These are phyloP conservation scores for Heterocephalus glaber DNA, from an alignment of 2,113 vertebrate species.

Conservation along the genomic window DNA sequence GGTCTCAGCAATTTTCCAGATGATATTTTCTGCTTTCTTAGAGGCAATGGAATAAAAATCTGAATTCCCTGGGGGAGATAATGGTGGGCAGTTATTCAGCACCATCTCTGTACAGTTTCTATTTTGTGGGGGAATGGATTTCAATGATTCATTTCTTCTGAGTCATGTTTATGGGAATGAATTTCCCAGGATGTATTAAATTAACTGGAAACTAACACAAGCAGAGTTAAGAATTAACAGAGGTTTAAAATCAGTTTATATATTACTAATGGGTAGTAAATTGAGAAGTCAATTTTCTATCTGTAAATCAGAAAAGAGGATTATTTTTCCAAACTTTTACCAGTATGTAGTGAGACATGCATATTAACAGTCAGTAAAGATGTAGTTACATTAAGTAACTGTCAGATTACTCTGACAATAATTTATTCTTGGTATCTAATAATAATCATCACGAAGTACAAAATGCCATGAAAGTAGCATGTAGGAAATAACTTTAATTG, in stretches of 20 bases:
- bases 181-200: conserved; percentile 67
- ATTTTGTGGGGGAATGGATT: not conserved
- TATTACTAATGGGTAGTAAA: conserved; percentile 58
- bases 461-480: not conserved
- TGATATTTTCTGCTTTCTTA: conserved; percentile 53
- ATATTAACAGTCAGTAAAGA: conserved; percentile 45
- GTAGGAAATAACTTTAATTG: not conserved
- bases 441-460: not conserved
- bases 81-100: conserved; percentile 12
- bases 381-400: conserved; percentile 45
- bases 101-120: not conserved
- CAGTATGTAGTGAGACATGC: not conserved
- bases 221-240: conserved; percentile 61
- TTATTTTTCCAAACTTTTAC: conserved; percentile 4
- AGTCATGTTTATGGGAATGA: not conserved
- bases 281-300: conserved; percentile 62
- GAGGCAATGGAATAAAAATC: conserved; percentile 17
- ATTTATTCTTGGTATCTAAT: conserved; percentile 9
- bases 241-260: conserved; percentile 56
- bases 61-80: not conserved
- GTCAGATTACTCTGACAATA: not conserved
- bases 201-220: conserved; percentile 58
- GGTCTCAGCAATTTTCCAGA: conserved; percentile 16
- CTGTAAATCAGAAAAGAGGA: conserved; percentile 35
- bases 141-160: conserved; percentile 59